A percentile compares a stretch with the other conserved stretches of the same genome.
Evolutionary conservation across 2,797 vertebrate genomes (phyloP).

Genomic region (Pampus argenteus): DNA sequence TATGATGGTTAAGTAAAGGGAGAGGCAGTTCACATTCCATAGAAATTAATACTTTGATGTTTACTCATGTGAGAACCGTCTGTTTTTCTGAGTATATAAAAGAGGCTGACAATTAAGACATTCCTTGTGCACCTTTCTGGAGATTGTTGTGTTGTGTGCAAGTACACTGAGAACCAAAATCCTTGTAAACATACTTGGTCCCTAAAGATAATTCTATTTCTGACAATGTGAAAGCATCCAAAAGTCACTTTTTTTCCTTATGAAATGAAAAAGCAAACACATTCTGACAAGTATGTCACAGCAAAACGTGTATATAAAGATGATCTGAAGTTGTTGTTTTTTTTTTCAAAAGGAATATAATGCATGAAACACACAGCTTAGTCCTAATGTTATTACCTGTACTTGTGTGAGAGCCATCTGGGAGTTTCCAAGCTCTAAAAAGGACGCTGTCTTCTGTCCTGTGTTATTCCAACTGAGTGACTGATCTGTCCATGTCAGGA

Average conservation of each 20-base stretch:
- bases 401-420: conserved; percentile 72
- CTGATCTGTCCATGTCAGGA: conserved; percentile 58
- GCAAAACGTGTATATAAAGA: too few species aligned
- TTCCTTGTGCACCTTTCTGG: background rate
- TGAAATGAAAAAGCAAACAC: conserved; percentile 2
- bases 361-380: background rate
- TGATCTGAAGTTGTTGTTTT: too few species aligned
- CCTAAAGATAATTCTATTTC: background rate
- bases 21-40: conserved; percentile 42
- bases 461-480: conserved; percentile 39
- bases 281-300: background rate
- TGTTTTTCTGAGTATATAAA: conserved; percentile 8
- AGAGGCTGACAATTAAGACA: background rate
- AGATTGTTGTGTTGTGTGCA: too few species aligned
- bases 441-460: conserved; percentile 37
- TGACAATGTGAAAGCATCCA: background rate
- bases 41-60: conserved; percentile 40
- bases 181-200: background rate
- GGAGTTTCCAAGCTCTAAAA: conserved; percentile 36
- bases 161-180: background rate
- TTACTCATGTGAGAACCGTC: conserved; percentile 12
- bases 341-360: conserved; percentile 1
- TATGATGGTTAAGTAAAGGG: background rate
- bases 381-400: conserved; percentile 70
- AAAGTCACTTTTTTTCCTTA: background rate